Evolutionary conservation across 2,113 vertebrate genomes (phyloP), one percentile per base, ranked within the genome.

Genomic region (Bostrychus sinensis): DNA sequence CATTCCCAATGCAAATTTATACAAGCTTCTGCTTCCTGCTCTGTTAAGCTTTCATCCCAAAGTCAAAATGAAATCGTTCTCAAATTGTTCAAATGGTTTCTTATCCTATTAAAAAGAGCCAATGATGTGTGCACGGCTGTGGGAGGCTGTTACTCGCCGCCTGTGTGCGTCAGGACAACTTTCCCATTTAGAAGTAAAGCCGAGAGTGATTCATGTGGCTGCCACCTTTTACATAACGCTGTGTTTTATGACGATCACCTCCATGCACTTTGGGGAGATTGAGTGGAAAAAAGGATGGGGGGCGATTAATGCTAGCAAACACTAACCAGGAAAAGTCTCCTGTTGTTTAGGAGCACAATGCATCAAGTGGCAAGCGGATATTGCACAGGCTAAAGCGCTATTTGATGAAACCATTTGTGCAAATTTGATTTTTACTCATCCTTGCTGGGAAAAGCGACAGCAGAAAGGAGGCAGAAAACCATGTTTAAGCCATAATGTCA

Each of bases 381-480:
- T 78, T 78, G 76, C 67, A 13, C 34, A 63, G 65, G 65, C 60
- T 73, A 59, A 62, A 77, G 66, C 34, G 0, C 60, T 39, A 30
- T 37, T 46, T 57, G 71, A 80, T 76, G 66, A 82, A 67, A 75
- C 61, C 53, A 75, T 72, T 78, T 77, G 50, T 62, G 59, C 64
- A 77, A 80, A 83, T 80, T 50, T 75, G 76, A 75, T 70, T 71
- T 84, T 74, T 78, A 77, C 72, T 79, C 78, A 66, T 72, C 57
- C 71, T 70, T 57, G 46, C 20, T 42, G 30, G 51, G 43, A 75
- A 46, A 76, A 71, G 25, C n/a, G 10, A 63, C 61, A 68, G 66
- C 63, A 63, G 48, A 67, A 45, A 68, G 65, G 64, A 67, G 70
- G 42, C 51, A n/a, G 34, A 37, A 53, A 66, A 32, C 37, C 50